Base-by-base conservation (phyloP, 1,140 invertebrate species). In the Pseudomyrmex flavicornis region DNA sequence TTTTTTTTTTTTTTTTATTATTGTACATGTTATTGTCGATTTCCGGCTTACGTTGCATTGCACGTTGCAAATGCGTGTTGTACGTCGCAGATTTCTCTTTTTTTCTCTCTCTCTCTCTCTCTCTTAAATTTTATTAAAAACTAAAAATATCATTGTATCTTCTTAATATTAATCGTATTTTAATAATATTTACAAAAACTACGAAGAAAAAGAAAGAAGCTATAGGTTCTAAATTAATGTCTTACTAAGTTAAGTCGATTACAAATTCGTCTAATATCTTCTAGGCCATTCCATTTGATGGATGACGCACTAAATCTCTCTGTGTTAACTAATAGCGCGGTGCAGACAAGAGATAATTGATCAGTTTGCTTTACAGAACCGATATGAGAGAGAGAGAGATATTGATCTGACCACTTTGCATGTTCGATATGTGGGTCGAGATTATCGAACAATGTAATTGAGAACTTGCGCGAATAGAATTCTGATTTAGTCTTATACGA, bases 291-390 rank as follows among this genome's bases (percentile, higher is more conserved):
- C 1, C 48, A 10, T 2, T 56, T 44, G 74, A 2, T 26, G 15
- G 46, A 66, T 12, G 35, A 62, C 59, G 59, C 13, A 9, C 12
- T 17, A 72, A 59, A 56, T 58, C 20, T 15, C 7, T n/a, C 15
- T 54, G 5, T 56, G 72, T 65, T 2, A 35, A 59, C 54, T 80
- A 70, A 35, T 59, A 72, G 20, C n/a, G 20, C 20, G 20, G 35
- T 12, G 58, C 15, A 79, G 63, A 79, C 58, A 79, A 44, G 10
- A 80, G 76, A 80, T 80, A 80, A 80, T 80, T 80, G 66, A 72
- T n/a, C 46, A 50, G 76, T 80, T 80, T 80, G 76, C 76, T 80
- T 72, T 72, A 61, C 54, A 50, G 61, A 58, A 80, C 44, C 76
- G 69, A 66, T 35, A 70, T 0, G 54, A 61, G 66, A 59, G 76